Evolutionary conservation across 2,113 vertebrate species (phyloP), one percentile per base, ranked within the genome.

Genomic region (Sebastes fasciatus): DNA sequence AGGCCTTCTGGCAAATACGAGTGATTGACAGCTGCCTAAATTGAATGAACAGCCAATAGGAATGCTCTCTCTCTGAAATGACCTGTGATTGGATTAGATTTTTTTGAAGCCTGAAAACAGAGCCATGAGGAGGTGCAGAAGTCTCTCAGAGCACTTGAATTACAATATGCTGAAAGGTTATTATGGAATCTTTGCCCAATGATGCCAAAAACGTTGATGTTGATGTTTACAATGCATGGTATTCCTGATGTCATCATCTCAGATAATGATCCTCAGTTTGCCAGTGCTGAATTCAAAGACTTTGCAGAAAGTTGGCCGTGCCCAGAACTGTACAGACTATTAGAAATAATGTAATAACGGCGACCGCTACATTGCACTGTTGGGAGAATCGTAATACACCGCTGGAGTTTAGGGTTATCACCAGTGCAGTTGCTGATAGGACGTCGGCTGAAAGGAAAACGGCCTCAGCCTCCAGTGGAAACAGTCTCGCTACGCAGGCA

Each of bases 1-100:
- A 61, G 23, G 77, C 34, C 2, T 83, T 88, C 12, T 86, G 67
- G 60, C 55, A 77, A 8, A 86, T 73, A 16, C 26, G 26, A 26
- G 26, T 26, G 26, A 26, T 26, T 26, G 26, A 26, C 26, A 26
- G 26, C 26, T 26, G 26, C 26, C 26, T 26, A 26, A 26, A 26
- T 26, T 26, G 26, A 26, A 26, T 26, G 26, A 26, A 26, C 26
- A 26, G 26, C 26, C 26, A 26, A 26, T 26, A 26, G 26, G 26
- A 26, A 26, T 0, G 26, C 26, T 26, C 26, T 26, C 26, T 26
- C 26, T 26, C 26, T 26, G 26, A 26, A 26, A 26, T 26, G 26
- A 26, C 26, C 26, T 26, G 26, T 26, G 26, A 26, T 26, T 26
- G 26, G 26, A 26, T 26, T 26, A 3, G 26, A 26, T 26, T 26